phyloP scores from a whole-genome alignment of 2,797 vertebrate genomes.

The Peromyscus melanophrys region DNA sequence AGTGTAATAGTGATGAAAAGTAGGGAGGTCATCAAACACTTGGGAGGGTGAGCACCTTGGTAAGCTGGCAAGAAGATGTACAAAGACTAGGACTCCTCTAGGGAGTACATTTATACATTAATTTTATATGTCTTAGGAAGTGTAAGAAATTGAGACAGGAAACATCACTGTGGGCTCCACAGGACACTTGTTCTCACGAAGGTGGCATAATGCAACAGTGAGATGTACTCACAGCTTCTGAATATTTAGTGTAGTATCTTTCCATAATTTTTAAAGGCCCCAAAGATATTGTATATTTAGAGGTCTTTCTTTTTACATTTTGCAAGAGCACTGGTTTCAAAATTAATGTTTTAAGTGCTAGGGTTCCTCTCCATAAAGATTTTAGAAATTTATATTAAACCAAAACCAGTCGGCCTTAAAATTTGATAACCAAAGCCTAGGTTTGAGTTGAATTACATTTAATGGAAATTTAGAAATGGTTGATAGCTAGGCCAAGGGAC shows the following conservation, averaged over 20 bases:
- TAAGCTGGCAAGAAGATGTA: not conserved
- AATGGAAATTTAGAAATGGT: constrained; percentile 18
- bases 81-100: not conserved
- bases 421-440: constrained; percentile 25
- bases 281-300: constrained; percentile 15
- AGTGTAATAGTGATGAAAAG: not conserved
- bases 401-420: not conserved
- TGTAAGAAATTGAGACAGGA: not conserved
- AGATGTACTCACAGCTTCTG: constrained; percentile 11
- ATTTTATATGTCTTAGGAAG: not conserved
- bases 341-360: constrained; percentile 54
- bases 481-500: constrained; percentile 12
- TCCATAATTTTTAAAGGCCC: not conserved
- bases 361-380: not conserved
- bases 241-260: not conserved
- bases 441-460: constrained; percentile 28
- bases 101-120: not conserved
- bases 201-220: not conserved
- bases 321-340: not conserved
- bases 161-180: not conserved
- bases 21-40: not conserved
- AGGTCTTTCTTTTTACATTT: constrained; percentile 42
- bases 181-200: not conserved
- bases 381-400: constrained; percentile 57
- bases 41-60: not conserved